Conservation (phyloP, 2,797 vertebrate genomes). For the Pseudopleuronectes americanus region DNA sequence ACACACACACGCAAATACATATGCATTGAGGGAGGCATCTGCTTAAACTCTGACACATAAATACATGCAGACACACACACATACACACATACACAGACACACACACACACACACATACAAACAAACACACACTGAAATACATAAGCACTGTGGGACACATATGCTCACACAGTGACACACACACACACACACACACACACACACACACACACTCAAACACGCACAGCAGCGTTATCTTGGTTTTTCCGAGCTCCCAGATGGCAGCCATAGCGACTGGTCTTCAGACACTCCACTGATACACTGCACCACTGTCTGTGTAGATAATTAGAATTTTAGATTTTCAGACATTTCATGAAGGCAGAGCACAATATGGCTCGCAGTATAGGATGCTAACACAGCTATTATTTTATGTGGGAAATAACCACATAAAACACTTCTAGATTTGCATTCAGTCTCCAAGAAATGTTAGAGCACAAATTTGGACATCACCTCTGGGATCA, state of each 20-base stretch:
- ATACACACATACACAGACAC: not conserved
- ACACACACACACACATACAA: not conserved
- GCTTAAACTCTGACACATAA: too few relatives aligned
- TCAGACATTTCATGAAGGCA: not conserved
- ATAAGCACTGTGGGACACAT: too few relatives aligned
- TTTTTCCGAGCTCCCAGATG: constrained; percentile 39
- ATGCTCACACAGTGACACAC: not conserved
- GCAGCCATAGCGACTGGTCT: constrained; percentile 10
- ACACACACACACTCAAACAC: too few relatives aligned
- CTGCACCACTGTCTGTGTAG: not conserved
- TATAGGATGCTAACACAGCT: not conserved
- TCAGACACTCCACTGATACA: constrained; percentile 3
- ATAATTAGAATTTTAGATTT: not conserved
- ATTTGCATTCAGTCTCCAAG: not conserved
- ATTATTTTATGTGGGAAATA: not conserved
- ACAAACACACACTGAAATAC: not conserved
- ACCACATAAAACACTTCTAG: too few relatives aligned
- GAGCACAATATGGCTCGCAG: not conserved
- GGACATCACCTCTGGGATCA: not conserved
- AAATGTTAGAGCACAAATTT: not conserved
- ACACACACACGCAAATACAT: not conserved
- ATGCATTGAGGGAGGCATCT: too few relatives aligned
- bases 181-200: not conserved
- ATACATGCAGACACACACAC: not conserved
- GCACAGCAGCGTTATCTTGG: constrained; percentile 9